Conservation (phyloP, 2,797 vertebrate genomes). For the Tolypeutes matacus region DNA sequence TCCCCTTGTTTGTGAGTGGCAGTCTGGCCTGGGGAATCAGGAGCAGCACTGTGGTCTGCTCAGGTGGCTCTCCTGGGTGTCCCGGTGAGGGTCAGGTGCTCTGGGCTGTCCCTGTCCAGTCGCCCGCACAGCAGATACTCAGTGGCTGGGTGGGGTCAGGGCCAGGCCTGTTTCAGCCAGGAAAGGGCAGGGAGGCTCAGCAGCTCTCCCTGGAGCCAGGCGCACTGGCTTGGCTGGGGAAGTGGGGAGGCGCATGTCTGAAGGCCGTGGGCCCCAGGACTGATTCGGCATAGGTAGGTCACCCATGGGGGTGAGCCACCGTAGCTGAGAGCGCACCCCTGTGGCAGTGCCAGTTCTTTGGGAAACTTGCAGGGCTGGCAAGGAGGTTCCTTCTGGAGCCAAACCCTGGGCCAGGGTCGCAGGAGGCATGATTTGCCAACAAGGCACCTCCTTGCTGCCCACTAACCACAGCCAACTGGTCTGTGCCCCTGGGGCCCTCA, state of each 20-base stretch:
- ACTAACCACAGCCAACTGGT: not conserved
- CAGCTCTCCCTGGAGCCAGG: not conserved
- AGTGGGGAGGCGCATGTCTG: not conserved
- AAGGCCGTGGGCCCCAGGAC: not conserved
- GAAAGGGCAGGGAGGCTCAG: not conserved
- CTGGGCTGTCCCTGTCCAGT: not conserved
- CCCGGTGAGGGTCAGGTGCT: not conserved
- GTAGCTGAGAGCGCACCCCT: not conserved
- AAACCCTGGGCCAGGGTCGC: not conserved
- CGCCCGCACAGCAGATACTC: not conserved
- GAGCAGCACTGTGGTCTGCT: not conserved
- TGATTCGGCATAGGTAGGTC: not conserved
- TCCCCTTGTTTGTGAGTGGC: not conserved
- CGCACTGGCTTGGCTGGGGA: not conserved
- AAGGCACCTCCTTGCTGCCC: not conserved
- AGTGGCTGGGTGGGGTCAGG: not conserved
- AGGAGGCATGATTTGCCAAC: not conserved
- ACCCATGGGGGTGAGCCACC: too few species aligned
- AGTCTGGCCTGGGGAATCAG: not conserved
- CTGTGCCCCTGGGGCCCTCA: fast-evolving
- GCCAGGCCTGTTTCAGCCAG: not conserved
- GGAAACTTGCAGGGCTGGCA: not conserved
- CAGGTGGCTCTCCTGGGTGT: not conserved
- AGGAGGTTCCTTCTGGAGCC: not conserved
- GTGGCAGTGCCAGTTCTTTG: not conserved